Evolutionary conservation across 2,888 invertebrate species (phyloP), one percentile per base, ranked within the genome.

Genomic region (Trissoscelio sp.): DNA sequence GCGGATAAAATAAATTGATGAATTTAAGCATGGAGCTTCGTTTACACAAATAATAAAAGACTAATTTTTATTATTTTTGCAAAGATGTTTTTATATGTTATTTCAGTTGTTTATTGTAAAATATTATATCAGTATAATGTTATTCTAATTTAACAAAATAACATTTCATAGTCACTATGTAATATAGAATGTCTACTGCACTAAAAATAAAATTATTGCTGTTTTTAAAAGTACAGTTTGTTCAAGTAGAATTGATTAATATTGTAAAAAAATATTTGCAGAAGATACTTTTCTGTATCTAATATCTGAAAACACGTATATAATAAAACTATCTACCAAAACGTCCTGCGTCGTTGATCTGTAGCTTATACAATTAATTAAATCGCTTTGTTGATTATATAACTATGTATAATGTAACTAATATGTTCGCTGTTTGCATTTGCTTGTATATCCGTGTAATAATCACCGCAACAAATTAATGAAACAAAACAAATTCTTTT

Each of bases 291-390:
- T 11, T 6, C 9, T 51, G 16, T 12, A 34, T 20, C 6, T 7
- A 12, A 1, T 53, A 28, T 53, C 28, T 16, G 3, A 57, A 57
- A 57, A 58, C 60, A 72, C 72, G 72, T 60, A 72, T 72, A 53
- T 72, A 72, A 72, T 72, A 72, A 72, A 72, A 72, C n/a, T 37
- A 70, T 58, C 3, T 70, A 58, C 24, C 39, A 60, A 70, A 70
- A 70, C 58, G 53, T 55, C 70, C 51, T 48, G 70, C 58, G 58
- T 58, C 57, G 46, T 58, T 70, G 57, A 46, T 58, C 11, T 31
- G 57, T 28, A 70, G 57, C 46, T 70, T 70, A 70, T 67, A 53
- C 18, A 42, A 46, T 70, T 46, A 57, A 34, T 57, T 37, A 57
- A 70, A 70, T 34, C 37, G 34, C 12, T 46, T 57, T 46, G 11